These are phyloP conservation scores for Coleophora flavipennella DNA, from an alignment of 2,888 invertebrate genomes.

Conservation along the genomic window DNA sequence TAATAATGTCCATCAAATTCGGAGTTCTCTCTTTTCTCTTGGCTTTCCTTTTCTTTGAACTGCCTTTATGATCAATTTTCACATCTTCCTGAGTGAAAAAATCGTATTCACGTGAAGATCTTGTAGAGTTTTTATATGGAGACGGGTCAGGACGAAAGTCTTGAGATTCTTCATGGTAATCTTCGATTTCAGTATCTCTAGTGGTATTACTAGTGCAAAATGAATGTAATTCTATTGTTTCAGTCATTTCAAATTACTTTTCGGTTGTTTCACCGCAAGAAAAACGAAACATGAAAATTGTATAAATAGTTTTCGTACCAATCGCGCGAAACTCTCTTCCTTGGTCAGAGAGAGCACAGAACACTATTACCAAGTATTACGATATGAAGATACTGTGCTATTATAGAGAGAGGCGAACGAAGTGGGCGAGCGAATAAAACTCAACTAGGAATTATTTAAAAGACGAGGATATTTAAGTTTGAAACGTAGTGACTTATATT, in stretches of 20 bases:
- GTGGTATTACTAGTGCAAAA: constrained; percentile 23
- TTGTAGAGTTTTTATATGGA: constrained; percentile 19
- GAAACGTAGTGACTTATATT: too few species aligned
- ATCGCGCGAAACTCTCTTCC: too few species aligned
- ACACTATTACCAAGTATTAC: too few species aligned
- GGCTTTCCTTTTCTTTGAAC: constrained; percentile 32
- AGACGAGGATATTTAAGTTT: too few species aligned
- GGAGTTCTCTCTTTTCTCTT: constrained; percentile 30
- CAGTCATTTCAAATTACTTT: constrained; percentile 6
- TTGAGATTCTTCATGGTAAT: constrained; percentile 51
- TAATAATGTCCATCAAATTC: constrained; percentile 48
- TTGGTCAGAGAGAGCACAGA: too few species aligned
- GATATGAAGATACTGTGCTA: too few species aligned
- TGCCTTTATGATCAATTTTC: constrained; percentile 23
- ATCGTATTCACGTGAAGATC: constrained; percentile 33
- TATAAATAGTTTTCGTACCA: too few species aligned
- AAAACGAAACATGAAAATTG: too few species aligned
- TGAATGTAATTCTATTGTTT: constrained; percentile 40
- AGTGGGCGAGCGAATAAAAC: too few species aligned
- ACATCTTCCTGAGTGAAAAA: constrained; percentile 45
- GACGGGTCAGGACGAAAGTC: constrained; percentile 25
- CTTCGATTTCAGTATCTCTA: constrained; percentile 40
- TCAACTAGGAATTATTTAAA: too few species aligned
- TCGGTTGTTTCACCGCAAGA: too few species aligned
- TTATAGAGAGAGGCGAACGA: too few species aligned